phyloP scores from a whole-genome alignment of 2,888 invertebrate species.

The Gonocerus acuteangulatus region DNA sequence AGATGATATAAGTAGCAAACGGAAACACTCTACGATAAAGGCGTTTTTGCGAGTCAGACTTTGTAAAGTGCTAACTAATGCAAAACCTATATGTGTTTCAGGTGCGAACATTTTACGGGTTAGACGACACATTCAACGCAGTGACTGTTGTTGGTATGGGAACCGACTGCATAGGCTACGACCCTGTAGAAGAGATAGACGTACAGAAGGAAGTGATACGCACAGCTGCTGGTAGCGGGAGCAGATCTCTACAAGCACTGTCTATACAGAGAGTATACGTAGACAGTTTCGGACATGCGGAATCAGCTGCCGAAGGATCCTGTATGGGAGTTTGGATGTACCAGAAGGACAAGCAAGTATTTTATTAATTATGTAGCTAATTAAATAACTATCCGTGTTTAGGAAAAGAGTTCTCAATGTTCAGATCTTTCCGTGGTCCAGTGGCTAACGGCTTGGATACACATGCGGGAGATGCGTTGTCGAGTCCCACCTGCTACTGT shows the following conservation, averaged over 20 bases:
- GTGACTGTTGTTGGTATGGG: slow-evolving; percentile 70
- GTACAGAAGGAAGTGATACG: slow-evolving; percentile 68
- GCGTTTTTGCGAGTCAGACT: no score
- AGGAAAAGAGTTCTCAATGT: no score
- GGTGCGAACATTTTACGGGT: slow-evolving; percentile 55
- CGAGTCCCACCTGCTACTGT: no score
- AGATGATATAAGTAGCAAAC: no score
- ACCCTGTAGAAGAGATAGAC: slow-evolving; percentile 61
- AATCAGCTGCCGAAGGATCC: slow-evolving; percentile 73
- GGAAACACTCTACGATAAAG: no score
- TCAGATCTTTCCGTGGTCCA: no score
- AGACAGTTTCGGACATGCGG: slow-evolving; percentile 67
- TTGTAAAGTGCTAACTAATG: no score
- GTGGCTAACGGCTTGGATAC: no score
- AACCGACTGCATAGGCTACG: slow-evolving; percentile 57
- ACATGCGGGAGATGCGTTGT: no score
- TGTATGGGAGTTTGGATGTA: slow-evolving; percentile 61
- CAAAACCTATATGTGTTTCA: no score
- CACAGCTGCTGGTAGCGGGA: slow-evolving; percentile 57
- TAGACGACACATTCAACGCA: slow-evolving; percentile 56
- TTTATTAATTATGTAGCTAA: no score
- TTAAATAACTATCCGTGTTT: no score
- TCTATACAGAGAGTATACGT: slow-evolving; percentile 54
- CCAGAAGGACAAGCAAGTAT: slow-evolving; percentile 54
- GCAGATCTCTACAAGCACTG: slow-evolving; percentile 51